A percentile compares a stretch with the other conserved stretches of the same genome.
Evolutionary conservation across 2,888 invertebrate genomes (phyloP).

Genomic region (Drosophila nr. perissopoda): DNA sequence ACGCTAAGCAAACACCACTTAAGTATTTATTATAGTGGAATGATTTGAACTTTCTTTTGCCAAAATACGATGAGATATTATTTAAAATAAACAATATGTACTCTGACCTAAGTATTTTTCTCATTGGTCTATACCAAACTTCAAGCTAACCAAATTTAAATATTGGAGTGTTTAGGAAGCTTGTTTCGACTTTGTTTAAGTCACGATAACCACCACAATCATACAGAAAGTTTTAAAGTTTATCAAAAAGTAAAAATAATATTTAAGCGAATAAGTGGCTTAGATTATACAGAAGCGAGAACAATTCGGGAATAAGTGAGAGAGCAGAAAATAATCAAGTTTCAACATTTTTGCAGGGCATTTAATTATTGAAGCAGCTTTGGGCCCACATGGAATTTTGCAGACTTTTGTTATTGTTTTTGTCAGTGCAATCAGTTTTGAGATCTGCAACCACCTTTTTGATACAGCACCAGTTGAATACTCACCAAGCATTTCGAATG

Average conservation of each 20-base stretch:
- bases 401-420: not conserved
- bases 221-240: not conserved
- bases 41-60: not conserved
- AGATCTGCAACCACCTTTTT: not conserved
- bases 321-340: not conserved
- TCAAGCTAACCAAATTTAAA: not conserved
- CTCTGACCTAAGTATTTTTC: not conserved
- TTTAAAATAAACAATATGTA: not conserved
- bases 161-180: not conserved
- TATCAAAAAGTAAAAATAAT: not conserved
- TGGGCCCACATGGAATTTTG: not conserved
- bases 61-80: not conserved
- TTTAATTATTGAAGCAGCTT: not conserved
- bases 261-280: not conserved
- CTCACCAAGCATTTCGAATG: slow-evolving; percentile 32
- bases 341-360: not conserved
- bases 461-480: not conserved
- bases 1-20: not conserved
- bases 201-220: not conserved
- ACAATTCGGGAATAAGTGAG: not conserved
- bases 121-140: not conserved
- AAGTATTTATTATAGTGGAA: not conserved
- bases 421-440: not conserved
- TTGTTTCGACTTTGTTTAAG: not conserved
- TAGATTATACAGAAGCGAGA: not conserved